These are phyloP conservation scores for Euzophera pinguis DNA, from an alignment of 2,888 invertebrate species.

Conservation along the genomic window DNA sequence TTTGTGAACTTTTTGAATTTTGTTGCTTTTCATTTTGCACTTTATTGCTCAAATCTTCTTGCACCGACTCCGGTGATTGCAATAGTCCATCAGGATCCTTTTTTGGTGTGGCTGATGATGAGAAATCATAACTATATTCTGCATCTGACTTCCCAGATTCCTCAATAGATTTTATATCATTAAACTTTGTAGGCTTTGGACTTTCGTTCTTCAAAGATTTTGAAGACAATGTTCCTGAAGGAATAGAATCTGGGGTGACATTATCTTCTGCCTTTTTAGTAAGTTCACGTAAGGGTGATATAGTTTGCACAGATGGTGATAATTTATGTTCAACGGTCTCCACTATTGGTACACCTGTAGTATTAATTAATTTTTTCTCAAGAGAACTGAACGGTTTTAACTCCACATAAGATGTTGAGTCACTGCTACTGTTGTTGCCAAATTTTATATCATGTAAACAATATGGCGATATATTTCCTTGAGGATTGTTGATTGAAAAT, in stretches of 20 bases:
- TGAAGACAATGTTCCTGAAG: neutral
- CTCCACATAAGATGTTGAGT: slow-evolving; percentile 67
- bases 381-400: slow-evolving; percentile 55
- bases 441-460: slow-evolving; percentile 40
- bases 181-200: slow-evolving; percentile 28
- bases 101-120: slow-evolving; percentile 43
- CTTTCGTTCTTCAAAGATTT: slow-evolving; percentile 1
- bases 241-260: neutral
- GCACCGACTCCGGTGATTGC: slow-evolving; percentile 23
- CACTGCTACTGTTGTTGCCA: slow-evolving; percentile 54
- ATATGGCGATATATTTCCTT: slow-evolving; percentile 18
- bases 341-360: slow-evolving; percentile 44
- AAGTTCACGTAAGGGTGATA: slow-evolving; percentile 11
- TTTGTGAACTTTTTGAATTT: slow-evolving; percentile 55
- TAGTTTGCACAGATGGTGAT: neutral
- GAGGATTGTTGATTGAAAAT: slow-evolving; percentile 14
- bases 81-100: slow-evolving; percentile 28
- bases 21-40: slow-evolving; percentile 40
- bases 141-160: slow-evolving; percentile 42
- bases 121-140: slow-evolving; percentile 67
- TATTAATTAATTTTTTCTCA: slow-evolving; percentile 55
- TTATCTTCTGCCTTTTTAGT: slow-evolving; percentile 13
- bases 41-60: slow-evolving; percentile 32
- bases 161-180: slow-evolving; percentile 29
- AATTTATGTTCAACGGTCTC: slow-evolving; percentile 26